Evolutionary conservation across 1,140 invertebrate species (phyloP).

Genomic region (Centruroides vittatus): DNA sequence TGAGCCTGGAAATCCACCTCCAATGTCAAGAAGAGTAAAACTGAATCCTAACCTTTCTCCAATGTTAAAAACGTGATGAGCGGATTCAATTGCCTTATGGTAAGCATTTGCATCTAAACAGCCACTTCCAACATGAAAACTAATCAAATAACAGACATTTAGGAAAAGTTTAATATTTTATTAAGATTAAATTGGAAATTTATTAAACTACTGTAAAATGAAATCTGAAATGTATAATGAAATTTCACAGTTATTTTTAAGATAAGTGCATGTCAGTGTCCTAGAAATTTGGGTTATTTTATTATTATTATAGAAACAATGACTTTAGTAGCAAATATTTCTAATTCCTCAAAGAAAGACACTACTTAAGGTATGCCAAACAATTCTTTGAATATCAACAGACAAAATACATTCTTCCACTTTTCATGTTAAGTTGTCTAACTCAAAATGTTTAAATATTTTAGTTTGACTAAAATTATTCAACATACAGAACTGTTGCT

Average conservation of each 20-base stretch:
- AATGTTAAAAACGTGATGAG: constrained; percentile 51
- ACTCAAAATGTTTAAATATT: too few relatives aligned
- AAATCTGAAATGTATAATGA: neutral
- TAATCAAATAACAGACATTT: constrained; percentile 24
- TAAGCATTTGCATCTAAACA: constrained; percentile 61
- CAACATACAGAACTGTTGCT: too few relatives aligned
- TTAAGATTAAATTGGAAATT: neutral
- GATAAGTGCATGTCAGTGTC: too few relatives aligned
- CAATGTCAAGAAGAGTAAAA: constrained; percentile 62
- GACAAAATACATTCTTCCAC: too few relatives aligned
- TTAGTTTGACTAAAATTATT: too few relatives aligned
- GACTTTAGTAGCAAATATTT: too few relatives aligned
- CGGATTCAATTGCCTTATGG: constrained; percentile 50
- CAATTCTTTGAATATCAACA: too few relatives aligned
- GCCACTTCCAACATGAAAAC: constrained; percentile 80
- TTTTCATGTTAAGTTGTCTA: too few relatives aligned
- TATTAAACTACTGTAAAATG: constrained; percentile 20
- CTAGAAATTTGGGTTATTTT: too few relatives aligned
- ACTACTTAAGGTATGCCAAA: too few relatives aligned
- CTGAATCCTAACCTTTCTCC: constrained; percentile 50
- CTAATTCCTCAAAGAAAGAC: too few relatives aligned
- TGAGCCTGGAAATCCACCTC: constrained; percentile 70
- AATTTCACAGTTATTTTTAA: neutral
- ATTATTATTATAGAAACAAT: too few relatives aligned
- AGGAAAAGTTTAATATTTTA: neutral